These are phyloP conservation scores for Mus spretus DNA, from an alignment of 2,797 vertebrate genomes.

Conservation along the genomic window DNA sequence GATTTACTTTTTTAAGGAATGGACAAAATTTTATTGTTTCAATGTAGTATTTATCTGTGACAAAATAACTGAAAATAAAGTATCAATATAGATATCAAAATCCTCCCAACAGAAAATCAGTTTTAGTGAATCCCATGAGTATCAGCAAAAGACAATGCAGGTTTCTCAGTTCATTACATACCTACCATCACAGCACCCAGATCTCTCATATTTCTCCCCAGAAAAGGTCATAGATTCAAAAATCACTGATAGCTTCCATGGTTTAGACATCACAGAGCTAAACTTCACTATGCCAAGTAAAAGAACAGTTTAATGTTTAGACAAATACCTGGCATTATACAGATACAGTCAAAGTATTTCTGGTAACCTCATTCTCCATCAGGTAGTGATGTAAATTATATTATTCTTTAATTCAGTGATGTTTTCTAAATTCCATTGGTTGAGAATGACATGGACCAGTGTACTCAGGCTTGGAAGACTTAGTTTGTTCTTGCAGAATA, in stretches of 20 bases:
- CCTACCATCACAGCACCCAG: not conserved
- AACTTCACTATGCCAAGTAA: conserved; percentile 18
- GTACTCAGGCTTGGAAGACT: not conserved
- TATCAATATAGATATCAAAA: conserved; percentile 39
- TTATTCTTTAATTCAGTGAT: conserved; percentile 59
- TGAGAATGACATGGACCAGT: conserved; percentile 34
- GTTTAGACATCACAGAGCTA: conserved; percentile 54
- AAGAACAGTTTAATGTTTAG: conserved; percentile 35
- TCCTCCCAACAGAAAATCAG: conserved; percentile 29
- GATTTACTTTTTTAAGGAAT: not conserved
- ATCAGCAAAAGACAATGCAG: not conserved
- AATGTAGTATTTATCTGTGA: not conserved
- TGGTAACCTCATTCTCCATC: conserved; percentile 51
- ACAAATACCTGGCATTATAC: conserved; percentile 34
- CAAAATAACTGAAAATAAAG: conserved; percentile 10
- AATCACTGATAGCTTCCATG: conserved; percentile 26
- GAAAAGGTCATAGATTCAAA: conserved; percentile 61
- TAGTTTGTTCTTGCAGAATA: not conserved
- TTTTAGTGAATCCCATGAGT: conserved; percentile 42
- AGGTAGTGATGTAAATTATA: not conserved
- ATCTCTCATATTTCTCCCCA: conserved; percentile 16
- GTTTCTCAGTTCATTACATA: conserved; percentile 23
- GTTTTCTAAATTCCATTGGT: conserved; percentile 47
- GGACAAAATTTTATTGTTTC: not conserved
- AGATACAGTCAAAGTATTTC: conserved; percentile 41